Evolutionary conservation across 2,888 invertebrate species (phyloP), one percentile per base, ranked within the genome.

Genomic region (Mesorhabditis spiculigera): DNA sequence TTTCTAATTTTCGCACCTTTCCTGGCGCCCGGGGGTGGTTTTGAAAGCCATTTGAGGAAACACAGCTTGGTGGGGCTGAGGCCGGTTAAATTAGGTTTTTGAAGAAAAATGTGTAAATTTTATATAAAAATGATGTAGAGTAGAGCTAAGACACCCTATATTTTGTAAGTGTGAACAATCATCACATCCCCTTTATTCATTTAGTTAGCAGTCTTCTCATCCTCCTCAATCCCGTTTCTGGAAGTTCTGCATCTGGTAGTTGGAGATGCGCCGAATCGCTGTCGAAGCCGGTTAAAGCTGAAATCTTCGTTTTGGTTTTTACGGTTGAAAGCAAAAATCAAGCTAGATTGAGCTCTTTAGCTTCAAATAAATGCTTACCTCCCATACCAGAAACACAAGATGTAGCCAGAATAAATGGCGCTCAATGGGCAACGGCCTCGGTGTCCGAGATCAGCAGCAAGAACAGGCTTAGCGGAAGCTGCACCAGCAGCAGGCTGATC

Each of bases 401-500:
- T 50, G 58, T 13, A 50, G 1, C 1, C 1, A 10, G 3, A 2
- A 50, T 1, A 63, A 2, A 3, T 1, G 2, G 13, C 28, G 8
- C 41, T 41, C 63, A 16, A 63, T 10, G 41, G 63, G 16, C 13
- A 63, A 28, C 28, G 41, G 16, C n/a, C 63, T 8, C 8, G 10
- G n/a, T 41, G 10, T 16, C n/a, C 10, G 58, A 2, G 28, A 92
- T 91, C 66, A 91, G 89, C 42, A 92, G 87, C 50, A 94, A 89
- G 82, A 93, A 92, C 66, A 91, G 88, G 81, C 92, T 90, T 50
- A 94, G 88, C 4, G 95, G 95, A 78, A 93, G 87, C 87, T 94
- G 93, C 81, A 95, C 90, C 45, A 95, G 88, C 16, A 92, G 87
- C 0, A 93, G 93, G 69, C 94, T 87, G 86, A 95, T 91, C 90